Base-by-base conservation (phyloP, 2,888 invertebrate genomes). In the Clanis bilineata region DNA sequence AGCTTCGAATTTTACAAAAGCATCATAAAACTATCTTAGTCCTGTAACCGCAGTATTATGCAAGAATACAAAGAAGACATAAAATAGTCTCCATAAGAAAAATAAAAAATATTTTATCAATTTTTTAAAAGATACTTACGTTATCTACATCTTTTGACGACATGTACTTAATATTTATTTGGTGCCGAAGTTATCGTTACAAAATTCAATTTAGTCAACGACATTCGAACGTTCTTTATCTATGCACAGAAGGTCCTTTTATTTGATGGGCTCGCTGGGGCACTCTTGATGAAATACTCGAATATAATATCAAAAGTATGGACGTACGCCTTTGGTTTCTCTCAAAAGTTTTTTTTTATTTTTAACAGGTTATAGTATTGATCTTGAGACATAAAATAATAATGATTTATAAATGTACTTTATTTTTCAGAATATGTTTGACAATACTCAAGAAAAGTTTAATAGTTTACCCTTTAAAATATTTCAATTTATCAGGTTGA, bases 201-300 rank as follows among this genome's bases (percentile, higher is more conserved):
- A 79, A 88, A 89, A 91, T 91, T 89, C 90, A 90, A 92, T 92
- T 91, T 91, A 73, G 81, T 73, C 79, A 82, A 83, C 82, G 89
- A 89, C 86, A 85, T 85, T 83, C 80, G 79, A 86, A 85, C 80
- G 82, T 79, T 83, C 83, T 86, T 92, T 91, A 91, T 91, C 90
- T 92, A 89, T 90, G 86, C 88, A 90, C 86, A 89, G 88, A 90
- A 88, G 88, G 88, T 85, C 83, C 83, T 85, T 84, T 91, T 90
- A 90, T 90, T 92, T 90, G 90, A 92, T 90, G 80, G 90, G 80
- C 82, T 80, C 80, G 79, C 79, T 68, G 80, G 83, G 83, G 83
- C 76, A 81, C 81, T 82, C 80, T 80, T 83, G 83, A 81, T 80
- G 79, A 80, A 78, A 81, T 70, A 76, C 68, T 66, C 65, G 66